A percentile compares a stretch with the other conserved stretches of the same genome.
Evolutionary conservation across 2,113 vertebrate species (phyloP).

Genomic region (Bungarus multicinctus): DNA sequence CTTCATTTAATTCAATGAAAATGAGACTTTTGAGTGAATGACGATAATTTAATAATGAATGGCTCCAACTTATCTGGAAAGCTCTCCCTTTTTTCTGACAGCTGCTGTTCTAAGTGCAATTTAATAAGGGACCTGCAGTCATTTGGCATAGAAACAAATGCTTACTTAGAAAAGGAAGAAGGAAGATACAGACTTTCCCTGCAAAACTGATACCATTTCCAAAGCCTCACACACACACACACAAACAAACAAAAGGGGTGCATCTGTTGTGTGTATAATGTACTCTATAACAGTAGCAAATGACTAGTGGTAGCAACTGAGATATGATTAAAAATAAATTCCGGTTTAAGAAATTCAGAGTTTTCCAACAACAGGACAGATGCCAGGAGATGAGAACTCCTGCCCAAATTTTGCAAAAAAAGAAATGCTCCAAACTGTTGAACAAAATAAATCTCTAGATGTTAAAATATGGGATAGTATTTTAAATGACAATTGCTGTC

Average conservation of each 20-base stretch:
- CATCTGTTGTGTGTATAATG: neutral
- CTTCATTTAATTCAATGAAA: constrained; percentile 56
- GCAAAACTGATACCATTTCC: constrained; percentile 48
- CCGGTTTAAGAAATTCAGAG: constrained; percentile 29
- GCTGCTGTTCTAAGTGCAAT: constrained; percentile 63
- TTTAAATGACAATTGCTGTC: neutral
- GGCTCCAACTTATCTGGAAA: constrained; percentile 65
- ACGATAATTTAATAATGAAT: constrained; percentile 68
- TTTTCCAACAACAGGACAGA: constrained; percentile 24
- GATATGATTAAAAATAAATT: constrained; percentile 57
- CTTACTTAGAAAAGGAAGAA: constrained; percentile 32
- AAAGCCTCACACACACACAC: constrained; percentile 8
- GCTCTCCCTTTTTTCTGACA: constrained; percentile 59
- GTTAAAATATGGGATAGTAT: neutral
- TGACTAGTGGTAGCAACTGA: neutral
- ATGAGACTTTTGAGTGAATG: constrained; percentile 61
- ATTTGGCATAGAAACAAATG: constrained; percentile 50
- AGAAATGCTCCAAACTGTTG: neutral
- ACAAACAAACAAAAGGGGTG: too few species aligned
- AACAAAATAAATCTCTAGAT: neutral
- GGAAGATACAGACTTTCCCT: constrained; percentile 25
- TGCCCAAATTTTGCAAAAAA: neutral
- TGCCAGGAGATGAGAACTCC: fast-evolving
- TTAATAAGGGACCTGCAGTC: constrained; percentile 63
- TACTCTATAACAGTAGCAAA: constrained; percentile 13